phyloP scores from a whole-genome alignment of 1,140 invertebrate species.

The Pseudomyrmex gracilis region DNA sequence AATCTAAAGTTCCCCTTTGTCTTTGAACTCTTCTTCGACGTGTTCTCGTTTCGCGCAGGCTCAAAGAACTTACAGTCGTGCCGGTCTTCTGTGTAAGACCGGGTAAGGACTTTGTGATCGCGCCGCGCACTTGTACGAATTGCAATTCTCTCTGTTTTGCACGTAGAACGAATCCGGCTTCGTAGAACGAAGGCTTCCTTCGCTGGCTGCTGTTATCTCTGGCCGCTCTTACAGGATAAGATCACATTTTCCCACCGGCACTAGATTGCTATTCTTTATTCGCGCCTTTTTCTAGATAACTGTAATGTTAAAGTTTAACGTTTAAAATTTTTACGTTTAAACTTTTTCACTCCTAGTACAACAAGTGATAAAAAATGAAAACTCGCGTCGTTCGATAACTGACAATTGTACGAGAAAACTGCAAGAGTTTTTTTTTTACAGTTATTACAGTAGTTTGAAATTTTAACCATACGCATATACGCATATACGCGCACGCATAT shows the following conservation, averaged over 20 bases:
- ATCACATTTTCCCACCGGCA: background rate
- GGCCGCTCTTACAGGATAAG: background rate
- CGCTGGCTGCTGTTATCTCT: background rate
- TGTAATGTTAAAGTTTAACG: background rate
- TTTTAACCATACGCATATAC: too few species aligned
- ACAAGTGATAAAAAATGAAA: background rate
- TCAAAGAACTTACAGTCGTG: constrained; percentile 9
- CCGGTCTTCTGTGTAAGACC: too few species aligned
- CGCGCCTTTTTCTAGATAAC: background rate
- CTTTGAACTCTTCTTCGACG: constrained; percentile 38
- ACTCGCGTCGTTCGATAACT: background rate
- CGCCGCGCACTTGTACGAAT: constrained; percentile 21
- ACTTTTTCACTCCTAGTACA: background rate
- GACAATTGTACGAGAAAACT: background rate
- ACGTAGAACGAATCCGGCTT: constrained; percentile 15
- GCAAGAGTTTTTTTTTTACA: too few species aligned
- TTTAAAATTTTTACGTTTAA: background rate
- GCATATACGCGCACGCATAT: too few species aligned
- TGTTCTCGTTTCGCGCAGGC: background rate
- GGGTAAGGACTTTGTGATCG: too few species aligned
- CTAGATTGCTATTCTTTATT: background rate
- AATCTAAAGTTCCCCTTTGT: constrained; percentile 29
- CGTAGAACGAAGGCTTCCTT: background rate
- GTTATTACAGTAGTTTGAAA: too few species aligned
- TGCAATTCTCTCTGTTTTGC: constrained; percentile 17